These are phyloP conservation scores for Capitella teleta DNA, from an alignment of 1,140 invertebrate species.

Conservation along the genomic window DNA sequence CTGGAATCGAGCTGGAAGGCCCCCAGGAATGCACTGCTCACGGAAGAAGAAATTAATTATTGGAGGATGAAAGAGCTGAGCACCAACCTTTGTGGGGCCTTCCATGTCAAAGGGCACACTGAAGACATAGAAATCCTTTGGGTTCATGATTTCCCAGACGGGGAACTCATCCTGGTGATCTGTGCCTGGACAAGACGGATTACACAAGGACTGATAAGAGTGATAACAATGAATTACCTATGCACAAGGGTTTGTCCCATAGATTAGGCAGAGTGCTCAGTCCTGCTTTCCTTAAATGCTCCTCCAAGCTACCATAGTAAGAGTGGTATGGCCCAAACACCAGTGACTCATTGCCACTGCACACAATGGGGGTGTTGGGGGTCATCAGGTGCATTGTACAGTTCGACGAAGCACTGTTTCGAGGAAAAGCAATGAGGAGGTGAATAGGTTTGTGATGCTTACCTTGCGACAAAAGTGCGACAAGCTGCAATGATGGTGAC, in stretches of 20 bases:
- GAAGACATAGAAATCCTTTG: conserved; percentile 34
- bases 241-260: conserved; percentile 39
- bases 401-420: not conserved
- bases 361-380: conserved; percentile 33
- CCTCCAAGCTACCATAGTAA: conserved; percentile 31
- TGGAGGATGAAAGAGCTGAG: not conserved
- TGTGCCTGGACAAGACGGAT: conserved; percentile 18
- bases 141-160: conserved; percentile 33
- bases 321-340: conserved; percentile 39
- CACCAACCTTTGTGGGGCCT: conserved; percentile 29
- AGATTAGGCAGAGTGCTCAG: conserved; percentile 23
- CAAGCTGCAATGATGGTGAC: conserved; percentile 32
- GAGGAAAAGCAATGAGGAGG: not conserved
- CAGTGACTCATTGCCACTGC: conserved; percentile 33
- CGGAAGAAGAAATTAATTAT: not conserved
- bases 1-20: conserved; percentile 29
- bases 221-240: conserved; percentile 19
- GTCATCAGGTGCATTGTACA: conserved; percentile 36
- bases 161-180: conserved; percentile 30
- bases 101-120: conserved; percentile 40
- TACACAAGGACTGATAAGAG: not conserved
- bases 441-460: conserved; percentile 3
- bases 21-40: conserved; percentile 17
- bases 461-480: conserved; percentile 34
- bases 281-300: conserved; percentile 30